Evolutionary conservation across 2,113 vertebrate genomes (phyloP).

Genomic region (Eptesicus fuscus): DNA sequence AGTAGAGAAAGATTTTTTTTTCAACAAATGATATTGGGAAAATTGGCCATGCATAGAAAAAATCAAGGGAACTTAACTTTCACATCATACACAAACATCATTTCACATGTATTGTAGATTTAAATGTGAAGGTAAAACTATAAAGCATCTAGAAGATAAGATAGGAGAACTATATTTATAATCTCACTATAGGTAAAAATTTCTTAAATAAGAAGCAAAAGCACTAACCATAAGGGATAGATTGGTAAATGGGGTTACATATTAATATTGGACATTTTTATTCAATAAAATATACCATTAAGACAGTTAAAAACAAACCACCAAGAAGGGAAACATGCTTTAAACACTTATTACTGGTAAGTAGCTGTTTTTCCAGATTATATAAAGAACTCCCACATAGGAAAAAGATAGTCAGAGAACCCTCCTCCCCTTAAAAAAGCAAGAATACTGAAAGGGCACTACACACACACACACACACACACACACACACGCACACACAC

Average conservation of each 20-base stretch:
- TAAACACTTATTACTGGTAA: background rate
- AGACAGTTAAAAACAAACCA: background rate
- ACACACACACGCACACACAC: background rate
- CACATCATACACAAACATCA: background rate
- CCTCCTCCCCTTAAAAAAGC: background rate
- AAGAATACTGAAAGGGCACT: background rate
- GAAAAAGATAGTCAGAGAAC: background rate
- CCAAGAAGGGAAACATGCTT: background rate
- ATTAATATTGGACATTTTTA: background rate
- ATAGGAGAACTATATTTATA: background rate
- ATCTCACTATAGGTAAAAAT: background rate
- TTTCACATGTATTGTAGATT: background rate
- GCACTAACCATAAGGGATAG: background rate
- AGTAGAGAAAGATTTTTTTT: background rate
- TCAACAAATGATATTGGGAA: background rate
- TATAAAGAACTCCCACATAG: background rate
- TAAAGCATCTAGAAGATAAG: background rate
- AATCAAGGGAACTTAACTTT: background rate
- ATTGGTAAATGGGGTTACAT: background rate
- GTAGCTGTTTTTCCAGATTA: background rate
- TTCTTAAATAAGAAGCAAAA: background rate
- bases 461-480: too few relatives aligned
- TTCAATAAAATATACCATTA: background rate
- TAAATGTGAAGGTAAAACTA: conserved; percentile 3
- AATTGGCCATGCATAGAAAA: background rate